Conservation (phyloP, 2,797 vertebrate species). For the Sebastiscus tertius region DNA sequence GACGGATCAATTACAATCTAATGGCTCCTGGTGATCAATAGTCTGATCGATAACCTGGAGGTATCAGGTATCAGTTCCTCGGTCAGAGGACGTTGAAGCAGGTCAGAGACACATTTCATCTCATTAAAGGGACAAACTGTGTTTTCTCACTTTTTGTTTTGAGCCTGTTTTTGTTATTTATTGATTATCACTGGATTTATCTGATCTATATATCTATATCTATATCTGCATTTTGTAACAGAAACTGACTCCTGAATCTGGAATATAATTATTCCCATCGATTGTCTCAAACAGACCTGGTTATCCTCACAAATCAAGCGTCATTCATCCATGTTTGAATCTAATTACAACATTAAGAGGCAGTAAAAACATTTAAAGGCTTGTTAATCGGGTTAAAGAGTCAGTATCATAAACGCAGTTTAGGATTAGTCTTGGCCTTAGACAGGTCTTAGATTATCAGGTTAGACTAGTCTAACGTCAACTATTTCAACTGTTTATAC, state of each 20-base stretch:
- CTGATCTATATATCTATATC: no score
- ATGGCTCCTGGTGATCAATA: slow-evolving; percentile 25
- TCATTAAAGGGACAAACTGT: not conserved
- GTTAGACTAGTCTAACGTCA: no score
- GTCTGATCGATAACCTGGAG: slow-evolving; percentile 9
- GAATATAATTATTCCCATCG: no score
- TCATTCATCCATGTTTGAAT: not conserved
- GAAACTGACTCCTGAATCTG: no score
- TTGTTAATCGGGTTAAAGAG: no score
- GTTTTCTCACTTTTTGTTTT: not conserved
- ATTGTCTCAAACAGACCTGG: not conserved
- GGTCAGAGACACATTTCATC: not conserved
- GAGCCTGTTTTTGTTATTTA: not conserved
- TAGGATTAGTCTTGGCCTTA: no score
- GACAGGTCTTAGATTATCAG: no score
- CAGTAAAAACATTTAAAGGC: no score
- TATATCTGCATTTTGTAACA: no score
- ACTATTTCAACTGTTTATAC: no score
- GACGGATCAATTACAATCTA: slow-evolving; percentile 11
- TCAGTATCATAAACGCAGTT: no score
- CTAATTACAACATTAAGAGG: not conserved
- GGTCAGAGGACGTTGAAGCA: not conserved
- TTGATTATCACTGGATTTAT: not conserved
- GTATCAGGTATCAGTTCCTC: not conserved
- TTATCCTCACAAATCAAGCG: not conserved